Base-by-base conservation (phyloP, 2,113 vertebrate genomes). In the Microcebus jonahi region DNA sequence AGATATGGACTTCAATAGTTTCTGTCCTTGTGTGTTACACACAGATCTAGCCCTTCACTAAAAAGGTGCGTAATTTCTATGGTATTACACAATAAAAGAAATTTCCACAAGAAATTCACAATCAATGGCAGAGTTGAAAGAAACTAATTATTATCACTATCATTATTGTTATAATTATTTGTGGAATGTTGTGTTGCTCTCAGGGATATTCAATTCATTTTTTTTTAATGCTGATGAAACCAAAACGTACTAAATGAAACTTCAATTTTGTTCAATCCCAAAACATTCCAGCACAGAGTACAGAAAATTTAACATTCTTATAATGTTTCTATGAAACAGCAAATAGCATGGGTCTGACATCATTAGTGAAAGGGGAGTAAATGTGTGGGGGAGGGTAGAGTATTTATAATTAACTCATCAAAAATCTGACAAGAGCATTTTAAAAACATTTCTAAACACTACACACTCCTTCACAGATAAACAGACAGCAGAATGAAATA, bases 361-460 rank as follows among this genome's bases (percentile, higher is more conserved):
- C 70, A 90, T 75, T 75, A 79, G 8, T 86, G 25, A 55, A 89
- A 93, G 67, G 75, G 61, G 79, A 81, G 88, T 83, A 61, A 94
- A 75, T 92, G 14, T n/a, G 67, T 5, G 8, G 36, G 21, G 42
- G 17, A 18, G 9, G 27, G 12, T 6, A 34, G n/a, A 81, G n/a
- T 93, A 77, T 92, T 81, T 91, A 82, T 77, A 93, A 96, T 9
- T 79, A 79, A 90, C 75, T 92, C 91, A 97, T 93, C 53, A 88
- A 84, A 96, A 94, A 96, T 83, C n/a, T 96, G 68, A 91, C 50
- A 71, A 95, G 82, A 88, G 53, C 91, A 93, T 89, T 90, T 91
- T n/a, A 34, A 4, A 94, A 84, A 84, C 91, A 59, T 80, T 96
- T 97, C 92, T 53, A 94, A 96, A 94, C 85, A 90, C 45, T 59